These are phyloP conservation scores for Papilio xuthus DNA, from an alignment of 1,140 invertebrate species.

Conservation along the genomic window DNA sequence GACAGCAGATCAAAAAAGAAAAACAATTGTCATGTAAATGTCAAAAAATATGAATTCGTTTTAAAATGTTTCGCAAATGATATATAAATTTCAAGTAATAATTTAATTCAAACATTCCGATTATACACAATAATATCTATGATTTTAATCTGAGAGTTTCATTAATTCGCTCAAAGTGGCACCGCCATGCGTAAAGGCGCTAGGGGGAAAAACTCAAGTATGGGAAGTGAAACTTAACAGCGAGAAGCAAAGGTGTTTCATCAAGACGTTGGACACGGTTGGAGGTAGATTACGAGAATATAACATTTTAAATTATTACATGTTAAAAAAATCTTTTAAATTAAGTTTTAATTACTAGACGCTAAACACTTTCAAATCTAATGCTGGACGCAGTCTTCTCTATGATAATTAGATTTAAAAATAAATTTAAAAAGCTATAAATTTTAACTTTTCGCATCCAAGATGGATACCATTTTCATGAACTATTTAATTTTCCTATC, in stretches of 20 bases:
- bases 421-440: no score
- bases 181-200: constrained; percentile 34
- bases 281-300: constrained; percentile 55
- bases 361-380: no score
- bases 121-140: constrained; percentile 20
- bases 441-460: no score
- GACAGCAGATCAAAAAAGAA: constrained; percentile 36
- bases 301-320: background rate
- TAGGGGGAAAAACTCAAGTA: constrained; percentile 57
- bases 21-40: constrained; percentile 32
- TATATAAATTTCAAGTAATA: constrained; percentile 19
- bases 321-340: background rate
- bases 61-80: constrained; percentile 31
- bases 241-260: constrained; percentile 66
- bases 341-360: background rate
- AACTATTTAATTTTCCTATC: no score
- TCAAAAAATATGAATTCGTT: constrained; percentile 34
- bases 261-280: constrained; percentile 66
- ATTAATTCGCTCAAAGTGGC: constrained; percentile 63
- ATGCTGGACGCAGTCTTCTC: no score
- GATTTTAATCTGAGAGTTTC: constrained; percentile 9
- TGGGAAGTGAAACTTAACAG: constrained; percentile 68
- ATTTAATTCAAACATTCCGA: background rate
- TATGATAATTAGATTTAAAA: no score
- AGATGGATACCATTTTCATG: no score